phyloP scores from a whole-genome alignment of 2,797 vertebrate genomes.

The Chelonia mydas region DNA sequence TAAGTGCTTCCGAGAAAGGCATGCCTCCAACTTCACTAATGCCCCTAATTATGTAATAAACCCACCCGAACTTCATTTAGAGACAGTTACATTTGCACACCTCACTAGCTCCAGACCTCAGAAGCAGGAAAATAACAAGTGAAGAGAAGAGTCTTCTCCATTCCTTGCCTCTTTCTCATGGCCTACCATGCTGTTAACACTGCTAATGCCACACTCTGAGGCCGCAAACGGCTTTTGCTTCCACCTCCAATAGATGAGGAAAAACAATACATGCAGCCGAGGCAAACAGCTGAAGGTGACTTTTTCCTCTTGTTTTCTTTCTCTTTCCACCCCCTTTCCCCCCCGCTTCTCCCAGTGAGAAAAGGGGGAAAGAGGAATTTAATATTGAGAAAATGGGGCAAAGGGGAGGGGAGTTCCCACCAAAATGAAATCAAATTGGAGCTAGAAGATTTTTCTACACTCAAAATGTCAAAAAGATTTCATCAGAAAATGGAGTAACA shows the following conservation, averaged over 20 bases:
- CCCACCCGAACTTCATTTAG: background rate
- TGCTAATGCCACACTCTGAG: fast-evolving
- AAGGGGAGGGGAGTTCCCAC: background rate
- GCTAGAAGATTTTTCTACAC: background rate
- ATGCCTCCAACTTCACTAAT: background rate
- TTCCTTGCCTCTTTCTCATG: background rate
- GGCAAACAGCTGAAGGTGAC: background rate
- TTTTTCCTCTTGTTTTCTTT: background rate
- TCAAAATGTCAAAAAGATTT: too few relatives aligned
- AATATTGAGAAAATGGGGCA: background rate
- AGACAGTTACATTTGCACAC: background rate
- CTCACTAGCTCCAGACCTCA: background rate
- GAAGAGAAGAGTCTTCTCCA: background rate
- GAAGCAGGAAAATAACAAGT: background rate
- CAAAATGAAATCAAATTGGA: conserved; percentile 15
- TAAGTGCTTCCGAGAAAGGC: background rate
- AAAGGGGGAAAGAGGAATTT: background rate
- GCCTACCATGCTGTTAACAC: background rate
- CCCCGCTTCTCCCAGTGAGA: background rate
- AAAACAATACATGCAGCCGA: background rate
- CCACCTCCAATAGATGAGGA: background rate
- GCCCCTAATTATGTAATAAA: background rate
- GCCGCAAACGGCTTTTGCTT: background rate
- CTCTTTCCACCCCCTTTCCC: background rate
- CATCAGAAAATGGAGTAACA: too few relatives aligned